Evolutionary conservation across 2,113 vertebrate genomes (phyloP).

Genomic region (Esox niger): DNA sequence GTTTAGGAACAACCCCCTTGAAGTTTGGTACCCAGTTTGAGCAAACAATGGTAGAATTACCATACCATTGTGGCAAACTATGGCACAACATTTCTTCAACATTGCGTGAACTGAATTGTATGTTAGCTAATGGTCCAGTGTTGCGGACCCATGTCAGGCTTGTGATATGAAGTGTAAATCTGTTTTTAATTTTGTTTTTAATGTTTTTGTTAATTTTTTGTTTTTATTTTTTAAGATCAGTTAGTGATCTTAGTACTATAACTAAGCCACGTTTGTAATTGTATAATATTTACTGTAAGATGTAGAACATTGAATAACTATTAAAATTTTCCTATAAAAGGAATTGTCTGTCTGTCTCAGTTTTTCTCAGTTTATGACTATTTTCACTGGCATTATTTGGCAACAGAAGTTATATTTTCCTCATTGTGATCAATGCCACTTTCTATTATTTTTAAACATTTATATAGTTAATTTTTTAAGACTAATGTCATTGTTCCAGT

Average conservation of each 20-base stretch:
- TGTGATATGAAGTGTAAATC: constrained; percentile 92
- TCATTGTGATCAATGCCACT: too few relatives aligned
- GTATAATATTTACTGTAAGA: constrained; percentile 99
- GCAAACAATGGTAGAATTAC: constrained; percentile 70
- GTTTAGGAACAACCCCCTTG: constrained; percentile 71
- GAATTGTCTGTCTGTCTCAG: constrained; percentile 11
- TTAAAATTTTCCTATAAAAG: constrained; percentile 95
- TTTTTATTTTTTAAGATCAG: constrained; percentile 80
- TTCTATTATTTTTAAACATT: too few relatives aligned
- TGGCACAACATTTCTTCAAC: constrained; percentile 66
- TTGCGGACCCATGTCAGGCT: constrained; percentile 77
- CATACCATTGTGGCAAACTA: constrained; percentile 67
- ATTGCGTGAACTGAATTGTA: constrained; percentile 71
- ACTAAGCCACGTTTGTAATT: constrained; percentile 99
- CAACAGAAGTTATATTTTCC: too few relatives aligned
- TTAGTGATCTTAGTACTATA: constrained; percentile 93
- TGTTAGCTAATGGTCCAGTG: constrained; percentile 74
- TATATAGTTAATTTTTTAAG: too few relatives aligned
- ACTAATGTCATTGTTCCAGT: too few relatives aligned
- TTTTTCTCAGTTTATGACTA: too few relatives aligned
- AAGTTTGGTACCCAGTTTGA: constrained; percentile 71
- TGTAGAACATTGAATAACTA: constrained; percentile 99
- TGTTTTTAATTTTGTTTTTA: constrained; percentile 74
- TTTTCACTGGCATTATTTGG: too few relatives aligned
- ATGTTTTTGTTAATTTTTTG: constrained; percentile 48